A percentile compares a stretch with the other conserved stretches of the same genome.
Evolutionary conservation across 2,113 vertebrate species (phyloP).

Genomic region (Thalassoma bifasciatum): DNA sequence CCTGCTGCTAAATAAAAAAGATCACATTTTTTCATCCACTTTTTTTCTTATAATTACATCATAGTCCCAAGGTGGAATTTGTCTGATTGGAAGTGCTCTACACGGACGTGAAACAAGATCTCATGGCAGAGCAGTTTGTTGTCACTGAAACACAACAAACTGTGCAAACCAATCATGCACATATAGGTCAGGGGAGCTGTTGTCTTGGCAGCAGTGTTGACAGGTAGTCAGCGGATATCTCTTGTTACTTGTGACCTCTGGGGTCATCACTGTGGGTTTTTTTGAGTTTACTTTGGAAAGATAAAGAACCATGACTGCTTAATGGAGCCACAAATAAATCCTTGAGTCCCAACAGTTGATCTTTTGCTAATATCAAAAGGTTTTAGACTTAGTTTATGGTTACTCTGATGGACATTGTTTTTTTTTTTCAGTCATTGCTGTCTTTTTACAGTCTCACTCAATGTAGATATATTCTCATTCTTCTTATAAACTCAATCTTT

Average conservation of each 20-base stretch:
- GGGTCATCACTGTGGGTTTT: constrained; percentile 11
- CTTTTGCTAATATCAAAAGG: too few relatives aligned
- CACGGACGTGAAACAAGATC: not conserved
- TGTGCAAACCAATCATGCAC: not conserved
- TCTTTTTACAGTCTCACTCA: too few relatives aligned
- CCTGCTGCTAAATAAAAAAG: constrained; percentile 23
- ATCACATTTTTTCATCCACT: constrained; percentile 1
- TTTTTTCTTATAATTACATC: not conserved
- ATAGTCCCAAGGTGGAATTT: not conserved
- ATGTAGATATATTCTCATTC: too few relatives aligned
- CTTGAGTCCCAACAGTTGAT: not conserved
- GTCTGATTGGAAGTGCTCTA: not conserved
- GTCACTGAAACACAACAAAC: too few relatives aligned
- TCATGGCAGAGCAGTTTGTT: constrained; percentile 8
- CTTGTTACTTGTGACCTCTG: constrained; percentile 29
- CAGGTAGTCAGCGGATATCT: constrained; percentile 7
- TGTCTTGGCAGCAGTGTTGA: constrained; percentile 30
- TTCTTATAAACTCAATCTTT: constrained; percentile 12
- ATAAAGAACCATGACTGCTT: not conserved
- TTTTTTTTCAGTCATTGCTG: too few relatives aligned
- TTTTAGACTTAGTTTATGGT: too few relatives aligned
- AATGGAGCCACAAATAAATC: not conserved
- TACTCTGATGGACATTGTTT: too few relatives aligned
- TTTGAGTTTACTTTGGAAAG: not conserved
- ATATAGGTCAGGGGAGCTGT: constrained; percentile 29